phyloP scores from a whole-genome alignment of 2,113 vertebrate species.

The Cervus canadensis region DNA sequence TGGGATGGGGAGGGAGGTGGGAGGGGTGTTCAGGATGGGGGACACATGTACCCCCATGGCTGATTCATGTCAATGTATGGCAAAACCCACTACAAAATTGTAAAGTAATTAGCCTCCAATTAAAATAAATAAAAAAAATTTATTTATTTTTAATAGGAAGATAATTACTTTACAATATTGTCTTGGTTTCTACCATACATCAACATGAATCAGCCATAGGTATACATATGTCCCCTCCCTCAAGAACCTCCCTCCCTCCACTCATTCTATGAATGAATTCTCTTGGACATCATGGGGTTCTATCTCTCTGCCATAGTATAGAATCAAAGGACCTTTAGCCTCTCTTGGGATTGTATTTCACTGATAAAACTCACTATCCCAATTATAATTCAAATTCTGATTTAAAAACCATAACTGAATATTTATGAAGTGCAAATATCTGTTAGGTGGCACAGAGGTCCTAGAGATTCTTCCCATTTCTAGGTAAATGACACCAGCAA shows the following conservation, averaged over 20 bases:
- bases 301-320: background rate
- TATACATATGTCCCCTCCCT: too few relatives aligned
- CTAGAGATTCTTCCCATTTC: background rate
- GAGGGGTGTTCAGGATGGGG: too few relatives aligned
- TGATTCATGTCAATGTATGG: too few relatives aligned
- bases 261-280: background rate
- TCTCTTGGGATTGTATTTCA: background rate
- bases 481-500: background rate
- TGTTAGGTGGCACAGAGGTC: background rate
- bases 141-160: too few relatives aligned
- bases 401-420: background rate
- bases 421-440: background rate
- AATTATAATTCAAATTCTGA: background rate
- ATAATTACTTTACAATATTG: too few relatives aligned
- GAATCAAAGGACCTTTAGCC: background rate
- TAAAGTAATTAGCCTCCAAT: too few relatives aligned
- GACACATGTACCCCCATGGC: too few relatives aligned
- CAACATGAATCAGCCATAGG: too few relatives aligned
- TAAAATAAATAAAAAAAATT: too few relatives aligned
- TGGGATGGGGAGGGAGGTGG: too few relatives aligned
- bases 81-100: too few relatives aligned
- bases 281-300: background rate
- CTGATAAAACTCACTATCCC: background rate
- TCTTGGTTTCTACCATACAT: too few relatives aligned
- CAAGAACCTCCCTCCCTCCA: background rate